Conservation (phyloP, 2,797 vertebrate species). For the Labroides dimidiatus region DNA sequence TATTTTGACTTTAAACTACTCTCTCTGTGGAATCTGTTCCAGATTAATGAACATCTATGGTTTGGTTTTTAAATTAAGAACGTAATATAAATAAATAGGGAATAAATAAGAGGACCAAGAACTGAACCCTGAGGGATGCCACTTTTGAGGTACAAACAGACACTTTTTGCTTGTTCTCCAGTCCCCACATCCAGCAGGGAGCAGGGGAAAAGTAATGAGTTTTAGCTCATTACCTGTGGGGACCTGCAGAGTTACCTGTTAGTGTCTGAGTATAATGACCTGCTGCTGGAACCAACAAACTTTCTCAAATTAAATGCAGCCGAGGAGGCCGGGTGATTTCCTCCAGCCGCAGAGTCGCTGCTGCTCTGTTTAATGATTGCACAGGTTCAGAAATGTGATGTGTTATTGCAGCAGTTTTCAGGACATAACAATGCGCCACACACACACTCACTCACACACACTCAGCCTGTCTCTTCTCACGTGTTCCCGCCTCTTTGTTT, state of each 20-base stretch:
- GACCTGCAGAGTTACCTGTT: not conserved
- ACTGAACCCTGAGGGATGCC: constrained; percentile 34
- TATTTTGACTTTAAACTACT: too few relatives aligned
- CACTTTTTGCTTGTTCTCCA: not conserved
- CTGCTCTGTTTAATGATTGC: not conserved
- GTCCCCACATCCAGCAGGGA: not conserved
- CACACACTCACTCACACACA: not conserved
- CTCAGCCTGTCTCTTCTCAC: not conserved
- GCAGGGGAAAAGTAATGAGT: not conserved
- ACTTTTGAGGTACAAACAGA: not conserved
- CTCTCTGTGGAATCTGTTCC: too few relatives aligned
- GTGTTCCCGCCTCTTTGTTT: not conserved
- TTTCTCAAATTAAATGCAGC: not conserved
- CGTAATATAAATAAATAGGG: not conserved
- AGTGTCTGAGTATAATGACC: not conserved
- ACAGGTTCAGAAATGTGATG: not conserved
- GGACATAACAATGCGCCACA: not conserved
- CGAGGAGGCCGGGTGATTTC: not conserved
- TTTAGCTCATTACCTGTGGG: constrained; percentile 22
- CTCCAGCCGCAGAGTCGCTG: not conserved
- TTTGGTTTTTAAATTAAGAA: too few relatives aligned
- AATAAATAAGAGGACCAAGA: not conserved
- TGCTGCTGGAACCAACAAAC: not conserved
- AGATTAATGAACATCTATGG: too few relatives aligned
- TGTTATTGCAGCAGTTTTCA: not conserved